These are phyloP conservation scores for Dasyprocta punctata DNA, from an alignment of 2,113 vertebrate species.

Conservation along the genomic window DNA sequence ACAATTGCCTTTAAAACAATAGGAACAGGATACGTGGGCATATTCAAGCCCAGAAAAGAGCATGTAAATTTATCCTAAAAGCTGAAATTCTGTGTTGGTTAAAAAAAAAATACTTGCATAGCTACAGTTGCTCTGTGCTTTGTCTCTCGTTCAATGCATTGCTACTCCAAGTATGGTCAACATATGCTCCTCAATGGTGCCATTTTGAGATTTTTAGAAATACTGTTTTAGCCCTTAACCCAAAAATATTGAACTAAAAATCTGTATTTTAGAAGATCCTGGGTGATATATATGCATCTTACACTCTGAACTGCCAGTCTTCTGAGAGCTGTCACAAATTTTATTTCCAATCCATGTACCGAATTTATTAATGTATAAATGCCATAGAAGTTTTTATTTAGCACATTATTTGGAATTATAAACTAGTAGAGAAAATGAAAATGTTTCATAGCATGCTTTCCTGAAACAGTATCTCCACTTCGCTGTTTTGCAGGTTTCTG, in stretches of 20 bases:
- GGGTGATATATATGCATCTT: not conserved
- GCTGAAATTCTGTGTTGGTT: not conserved
- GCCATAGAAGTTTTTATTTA: not conserved
- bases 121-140: not conserved
- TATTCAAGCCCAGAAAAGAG: not conserved
- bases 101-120: not conserved
- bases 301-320: not conserved
- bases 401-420: not conserved
- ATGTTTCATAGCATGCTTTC: not conserved
- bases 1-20: not conserved
- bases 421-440: not conserved
- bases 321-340: not conserved
- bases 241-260: not conserved
- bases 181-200: rapidly evolving
- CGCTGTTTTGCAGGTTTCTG: not conserved
- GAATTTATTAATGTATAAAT: conserved; percentile 13
- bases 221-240: rapidly evolving
- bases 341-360: not conserved
- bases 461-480: not conserved
- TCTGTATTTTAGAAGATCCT: not conserved
- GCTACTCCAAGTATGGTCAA: not conserved
- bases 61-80: not conserved
- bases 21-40: not conserved
- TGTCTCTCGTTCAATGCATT: not conserved
- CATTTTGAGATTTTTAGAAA: not conserved